Conservation (phyloP, 1,140 invertebrate species). For the Drosophila teissieri region DNA sequence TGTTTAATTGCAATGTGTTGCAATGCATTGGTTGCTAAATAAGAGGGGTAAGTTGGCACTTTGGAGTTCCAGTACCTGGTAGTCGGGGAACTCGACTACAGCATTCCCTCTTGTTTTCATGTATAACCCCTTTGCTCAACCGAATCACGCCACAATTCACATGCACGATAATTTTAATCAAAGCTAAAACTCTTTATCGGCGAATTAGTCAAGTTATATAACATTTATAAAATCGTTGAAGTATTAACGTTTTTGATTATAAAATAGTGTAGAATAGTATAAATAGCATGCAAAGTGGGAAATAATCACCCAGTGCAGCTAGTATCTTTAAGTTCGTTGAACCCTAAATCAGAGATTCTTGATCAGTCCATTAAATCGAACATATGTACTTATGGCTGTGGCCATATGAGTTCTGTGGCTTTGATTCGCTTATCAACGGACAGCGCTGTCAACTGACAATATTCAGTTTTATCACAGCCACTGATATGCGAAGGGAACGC, state of each 20-base stretch:
- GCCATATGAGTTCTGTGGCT: constrained; percentile 13
- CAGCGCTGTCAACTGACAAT: constrained; percentile 12
- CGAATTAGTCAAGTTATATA: background rate
- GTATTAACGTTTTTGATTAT: no score
- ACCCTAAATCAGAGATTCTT: background rate
- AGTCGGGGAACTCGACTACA: no score
- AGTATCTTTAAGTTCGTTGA: background rate
- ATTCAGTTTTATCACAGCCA: constrained; percentile 5
- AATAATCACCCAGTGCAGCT: no score
- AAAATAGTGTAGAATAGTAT: no score
- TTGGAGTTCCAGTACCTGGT: no score
- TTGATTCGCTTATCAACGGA: constrained; percentile 24
- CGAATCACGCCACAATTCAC: background rate
- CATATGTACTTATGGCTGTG: background rate
- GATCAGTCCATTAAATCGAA: background rate
- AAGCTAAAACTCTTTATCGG: background rate
- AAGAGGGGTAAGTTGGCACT: no score
- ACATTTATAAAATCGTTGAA: background rate
- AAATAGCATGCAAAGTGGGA: no score
- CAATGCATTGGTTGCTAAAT: no score
- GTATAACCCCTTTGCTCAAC: background rate
- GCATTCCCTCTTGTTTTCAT: no score
- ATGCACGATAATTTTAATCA: constrained; percentile 1
- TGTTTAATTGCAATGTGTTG: no score
- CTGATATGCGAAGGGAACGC: background rate